Evolutionary conservation across 1,140 invertebrate genomes (phyloP).

Genomic region (Magallana angulata): DNA sequence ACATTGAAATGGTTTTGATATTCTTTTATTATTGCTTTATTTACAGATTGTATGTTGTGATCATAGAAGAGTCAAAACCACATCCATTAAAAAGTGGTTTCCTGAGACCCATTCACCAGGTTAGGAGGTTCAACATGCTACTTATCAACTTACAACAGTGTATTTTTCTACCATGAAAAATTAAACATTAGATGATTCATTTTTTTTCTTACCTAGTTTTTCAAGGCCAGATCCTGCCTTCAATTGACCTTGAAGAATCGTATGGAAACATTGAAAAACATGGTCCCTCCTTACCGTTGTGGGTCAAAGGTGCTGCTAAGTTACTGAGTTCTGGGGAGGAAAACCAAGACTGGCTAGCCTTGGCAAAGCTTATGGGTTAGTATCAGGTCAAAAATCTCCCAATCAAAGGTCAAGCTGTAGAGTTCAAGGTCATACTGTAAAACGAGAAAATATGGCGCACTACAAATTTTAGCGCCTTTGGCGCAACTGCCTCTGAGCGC

Average conservation of each 20-base stretch:
- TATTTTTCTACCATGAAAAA: not conserved
- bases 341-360: slow-evolving; percentile 79
- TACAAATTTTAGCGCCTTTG: too few species aligned
- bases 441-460: too few species aligned
- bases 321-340: slow-evolving; percentile 75
- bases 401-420: too few species aligned
- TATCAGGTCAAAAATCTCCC: not conserved
- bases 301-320: slow-evolving; percentile 80
- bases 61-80: slow-evolving; percentile 79
- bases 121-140: slow-evolving; percentile 33
- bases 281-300: slow-evolving; percentile 71
- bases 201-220: slow-evolving; percentile 61
- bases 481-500: too few species aligned
- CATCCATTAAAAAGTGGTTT: slow-evolving; percentile 77
- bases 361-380: slow-evolving; percentile 77
- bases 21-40: slow-evolving; percentile 18
- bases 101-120: slow-evolving; percentile 69
- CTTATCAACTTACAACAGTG: not conserved
- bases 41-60: slow-evolving; percentile 79
- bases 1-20: too few species aligned
- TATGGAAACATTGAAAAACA: slow-evolving; percentile 73
- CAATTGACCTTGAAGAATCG: slow-evolving; percentile 59
- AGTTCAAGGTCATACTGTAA: too few species aligned
- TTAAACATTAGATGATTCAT: not conserved
- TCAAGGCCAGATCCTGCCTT: slow-evolving; percentile 69